Evolutionary conservation across 2,888 invertebrate genomes (phyloP).

Genomic region (Scaptomyza polygonia): DNA sequence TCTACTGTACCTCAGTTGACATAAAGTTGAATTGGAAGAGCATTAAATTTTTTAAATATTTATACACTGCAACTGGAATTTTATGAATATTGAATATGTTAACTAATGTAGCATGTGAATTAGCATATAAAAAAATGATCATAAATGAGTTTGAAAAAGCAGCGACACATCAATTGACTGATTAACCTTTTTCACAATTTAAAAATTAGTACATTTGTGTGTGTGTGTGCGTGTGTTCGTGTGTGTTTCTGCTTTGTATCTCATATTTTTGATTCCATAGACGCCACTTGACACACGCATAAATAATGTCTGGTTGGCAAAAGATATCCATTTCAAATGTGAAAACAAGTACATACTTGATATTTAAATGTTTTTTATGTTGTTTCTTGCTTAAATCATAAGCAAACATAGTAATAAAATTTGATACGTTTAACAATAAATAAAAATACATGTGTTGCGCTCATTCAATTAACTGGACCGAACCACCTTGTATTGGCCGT

Average conservation of each 20-base stretch:
- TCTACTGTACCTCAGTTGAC: no score
- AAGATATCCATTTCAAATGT: neutral
- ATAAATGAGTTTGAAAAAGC: conserved; percentile 21
- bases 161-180: conserved; percentile 46
- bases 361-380: neutral
- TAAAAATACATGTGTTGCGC: conserved; percentile 5
- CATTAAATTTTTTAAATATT: no score
- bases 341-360: no score
- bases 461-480: conserved; percentile 39
- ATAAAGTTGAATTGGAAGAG: no score
- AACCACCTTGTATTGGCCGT: conserved; percentile 6
- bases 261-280: neutral
- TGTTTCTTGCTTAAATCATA: no score
- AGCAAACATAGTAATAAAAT: no score
- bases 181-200: conserved; percentile 48
- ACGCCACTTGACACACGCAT: neutral
- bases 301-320: neutral
- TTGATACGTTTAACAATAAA: no score
- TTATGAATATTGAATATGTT: neutral
- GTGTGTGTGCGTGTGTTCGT: neutral
- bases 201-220: conserved; percentile 7
- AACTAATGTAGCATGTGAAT: neutral
- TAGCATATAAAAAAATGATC: neutral
- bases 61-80: neutral
- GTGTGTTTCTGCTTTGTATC: conserved; percentile 5